Conservation (phyloP, 2,113 vertebrate species). For the Galeopterus variegatus region DNA sequence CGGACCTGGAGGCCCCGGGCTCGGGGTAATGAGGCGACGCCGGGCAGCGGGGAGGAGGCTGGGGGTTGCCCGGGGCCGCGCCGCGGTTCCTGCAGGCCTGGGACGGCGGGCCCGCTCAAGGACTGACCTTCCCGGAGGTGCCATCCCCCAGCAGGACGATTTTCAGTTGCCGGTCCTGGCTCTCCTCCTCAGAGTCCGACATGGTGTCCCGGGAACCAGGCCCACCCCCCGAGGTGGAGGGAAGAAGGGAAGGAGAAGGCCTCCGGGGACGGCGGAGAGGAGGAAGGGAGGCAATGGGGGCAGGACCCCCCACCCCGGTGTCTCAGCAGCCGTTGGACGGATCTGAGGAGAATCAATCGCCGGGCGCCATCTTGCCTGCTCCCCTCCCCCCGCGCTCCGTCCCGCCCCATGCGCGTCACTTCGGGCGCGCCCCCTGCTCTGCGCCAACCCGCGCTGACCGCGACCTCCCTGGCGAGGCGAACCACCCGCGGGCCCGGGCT, state of each 20-base stretch:
- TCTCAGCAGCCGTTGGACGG: background rate
- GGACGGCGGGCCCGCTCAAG: background rate
- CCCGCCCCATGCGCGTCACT: background rate
- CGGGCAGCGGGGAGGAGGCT: background rate
- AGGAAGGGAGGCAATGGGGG: background rate
- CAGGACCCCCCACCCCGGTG: background rate
- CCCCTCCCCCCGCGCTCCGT: accelerated
- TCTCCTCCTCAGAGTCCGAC: conserved; percentile 98
- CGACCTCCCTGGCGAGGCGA: accelerated
- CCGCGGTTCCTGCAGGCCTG: background rate
- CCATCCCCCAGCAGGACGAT: conserved; percentile 97
- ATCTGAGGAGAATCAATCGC: background rate
- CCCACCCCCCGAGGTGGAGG: conserved; percentile 22
- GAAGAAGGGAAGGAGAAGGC: background rate
- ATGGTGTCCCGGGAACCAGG: conserved; percentile 85
- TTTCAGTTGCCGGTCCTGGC: conserved; percentile 97
- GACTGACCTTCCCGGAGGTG: conserved; percentile 98
- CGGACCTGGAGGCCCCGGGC: background rate
- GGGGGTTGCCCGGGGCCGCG: background rate
- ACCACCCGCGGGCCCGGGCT: background rate
- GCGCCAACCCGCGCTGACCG: background rate
- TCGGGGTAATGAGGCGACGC: background rate
- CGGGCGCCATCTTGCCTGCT: conserved; percentile 72
- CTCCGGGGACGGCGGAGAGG: conserved; percentile 20
- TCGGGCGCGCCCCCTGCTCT: background rate